phyloP scores from a whole-genome alignment of 1,140 invertebrate species.

The Bombus balteatus region DNA sequence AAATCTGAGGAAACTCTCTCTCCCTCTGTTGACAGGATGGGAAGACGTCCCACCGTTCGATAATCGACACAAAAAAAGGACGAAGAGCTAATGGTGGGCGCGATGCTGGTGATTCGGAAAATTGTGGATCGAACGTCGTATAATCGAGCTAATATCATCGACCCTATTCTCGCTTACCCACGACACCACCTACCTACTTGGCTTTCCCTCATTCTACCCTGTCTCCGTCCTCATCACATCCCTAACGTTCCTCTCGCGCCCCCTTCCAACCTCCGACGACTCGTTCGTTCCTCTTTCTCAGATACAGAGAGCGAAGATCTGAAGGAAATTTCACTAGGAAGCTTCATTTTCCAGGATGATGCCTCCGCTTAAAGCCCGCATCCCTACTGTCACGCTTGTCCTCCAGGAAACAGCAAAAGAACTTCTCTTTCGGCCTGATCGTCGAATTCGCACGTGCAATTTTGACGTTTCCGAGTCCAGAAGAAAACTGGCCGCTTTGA shows the following conservation, averaged over 20 bases:
- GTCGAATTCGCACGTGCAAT: constrained; percentile 23
- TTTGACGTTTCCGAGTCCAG: neutral
- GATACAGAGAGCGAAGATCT: constrained; percentile 60
- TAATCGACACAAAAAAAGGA: constrained; percentile 61
- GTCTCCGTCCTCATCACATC: neutral
- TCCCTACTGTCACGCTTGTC: constrained; percentile 43
- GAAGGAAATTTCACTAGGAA: constrained; percentile 72
- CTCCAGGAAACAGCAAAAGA: constrained; percentile 34
- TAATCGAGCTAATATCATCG: constrained; percentile 75
- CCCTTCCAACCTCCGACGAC: neutral
- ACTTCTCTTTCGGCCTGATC: neutral
- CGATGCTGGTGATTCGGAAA: constrained; percentile 74
- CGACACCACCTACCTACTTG: constrained; percentile 10
- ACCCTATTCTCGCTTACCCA: constrained; percentile 53
- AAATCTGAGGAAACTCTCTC: constrained; percentile 7
- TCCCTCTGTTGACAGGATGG: constrained; percentile 1
- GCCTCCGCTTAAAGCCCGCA: constrained; percentile 73
- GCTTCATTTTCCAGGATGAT: constrained; percentile 77
- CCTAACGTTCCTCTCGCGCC: neutral
- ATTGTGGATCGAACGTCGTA: constrained; percentile 71
- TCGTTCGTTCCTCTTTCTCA: constrained; percentile 24
- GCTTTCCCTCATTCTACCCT: neutral
- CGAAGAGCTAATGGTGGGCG: constrained; percentile 69
- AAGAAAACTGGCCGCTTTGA: neutral
- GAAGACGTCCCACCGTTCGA: constrained; percentile 48